A percentile compares a stretch with the other conserved stretches of the same genome.
Conservation (phyloP, 2,888 invertebrate genomes). For the Lymantria dispar region DNA sequence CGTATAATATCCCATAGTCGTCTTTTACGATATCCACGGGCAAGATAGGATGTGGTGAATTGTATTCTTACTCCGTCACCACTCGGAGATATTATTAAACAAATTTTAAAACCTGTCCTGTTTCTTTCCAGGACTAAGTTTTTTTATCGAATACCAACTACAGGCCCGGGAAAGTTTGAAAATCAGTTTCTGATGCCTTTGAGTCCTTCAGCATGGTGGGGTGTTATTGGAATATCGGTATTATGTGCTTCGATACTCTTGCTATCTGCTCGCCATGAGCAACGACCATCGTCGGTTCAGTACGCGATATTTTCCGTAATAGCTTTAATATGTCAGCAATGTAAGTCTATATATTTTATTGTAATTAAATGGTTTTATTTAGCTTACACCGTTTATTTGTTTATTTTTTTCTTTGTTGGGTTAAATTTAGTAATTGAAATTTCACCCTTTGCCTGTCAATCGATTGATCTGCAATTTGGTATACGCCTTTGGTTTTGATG, state of each 20-base stretch:
- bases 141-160: conserved; percentile 59
- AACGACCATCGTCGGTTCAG: conserved; percentile 44
- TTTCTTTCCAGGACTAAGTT: conserved; percentile 49
- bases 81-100: too few relatives aligned
- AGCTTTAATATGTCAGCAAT: conserved; percentile 69
- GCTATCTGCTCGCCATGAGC: conserved; percentile 52
- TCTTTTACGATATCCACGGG: too few relatives aligned
- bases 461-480: too few relatives aligned
- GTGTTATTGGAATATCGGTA: conserved; percentile 42
- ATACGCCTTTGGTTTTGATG: too few relatives aligned
- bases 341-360: conserved; percentile 37
- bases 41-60: too few relatives aligned
- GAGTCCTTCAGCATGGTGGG: conserved; percentile 59
- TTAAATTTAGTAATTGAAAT: too few relatives aligned
- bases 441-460: too few relatives aligned
- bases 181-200: conserved; percentile 75
- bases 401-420: too few relatives aligned
- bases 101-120: neutral
- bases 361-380: neutral
- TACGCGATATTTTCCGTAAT: conserved; percentile 65
- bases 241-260: conserved; percentile 57
- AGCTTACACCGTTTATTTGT: too few relatives aligned
- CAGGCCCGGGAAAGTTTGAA: conserved; percentile 61
- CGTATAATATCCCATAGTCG: too few relatives aligned
- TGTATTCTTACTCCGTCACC: too few relatives aligned